These are phyloP conservation scores for Harpagoxenus sublaevis DNA, from an alignment of 2,888 invertebrate genomes.

Conservation along the genomic window DNA sequence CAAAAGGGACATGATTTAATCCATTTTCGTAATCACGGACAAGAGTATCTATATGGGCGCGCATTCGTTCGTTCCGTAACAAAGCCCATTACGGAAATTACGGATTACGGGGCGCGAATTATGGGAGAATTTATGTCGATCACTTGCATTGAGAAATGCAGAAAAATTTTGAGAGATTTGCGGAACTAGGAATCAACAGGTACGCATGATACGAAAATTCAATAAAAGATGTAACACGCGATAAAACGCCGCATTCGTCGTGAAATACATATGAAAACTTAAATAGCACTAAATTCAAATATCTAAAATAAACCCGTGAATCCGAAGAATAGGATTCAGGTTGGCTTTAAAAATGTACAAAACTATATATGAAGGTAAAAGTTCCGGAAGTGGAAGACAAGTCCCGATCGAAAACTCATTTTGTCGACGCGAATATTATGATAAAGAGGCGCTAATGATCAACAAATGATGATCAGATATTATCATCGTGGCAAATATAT, in stretches of 20 bases:
- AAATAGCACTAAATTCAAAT: neutral
- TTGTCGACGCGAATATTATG: neutral
- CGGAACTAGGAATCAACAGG: slow-evolving; percentile 16
- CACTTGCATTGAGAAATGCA: neutral
- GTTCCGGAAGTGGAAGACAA: neutral
- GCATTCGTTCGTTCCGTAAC: neutral
- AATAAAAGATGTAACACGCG: neutral
- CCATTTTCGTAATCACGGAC: neutral
- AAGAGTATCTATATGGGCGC: neutral
- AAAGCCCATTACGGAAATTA: neutral
- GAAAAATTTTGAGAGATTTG: neutral
- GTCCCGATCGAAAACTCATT: neutral
- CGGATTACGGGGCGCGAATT: neutral
- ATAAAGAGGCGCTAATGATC: neutral
- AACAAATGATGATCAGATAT: neutral
- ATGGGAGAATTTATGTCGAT: neutral
- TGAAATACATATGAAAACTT: neutral
- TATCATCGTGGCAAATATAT: neutral
- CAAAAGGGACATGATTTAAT: neutral
- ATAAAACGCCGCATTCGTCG: neutral
- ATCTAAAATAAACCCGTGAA: neutral
- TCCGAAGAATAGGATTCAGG: neutral
- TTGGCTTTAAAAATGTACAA: neutral
- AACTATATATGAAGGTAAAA: neutral
- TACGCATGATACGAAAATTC: slow-evolving; percentile 15